A percentile compares a stretch with the other conserved stretches of the same genome.
Conservation (phyloP, 2,113 vertebrate genomes). For the Hippocampus abdominalis region DNA sequence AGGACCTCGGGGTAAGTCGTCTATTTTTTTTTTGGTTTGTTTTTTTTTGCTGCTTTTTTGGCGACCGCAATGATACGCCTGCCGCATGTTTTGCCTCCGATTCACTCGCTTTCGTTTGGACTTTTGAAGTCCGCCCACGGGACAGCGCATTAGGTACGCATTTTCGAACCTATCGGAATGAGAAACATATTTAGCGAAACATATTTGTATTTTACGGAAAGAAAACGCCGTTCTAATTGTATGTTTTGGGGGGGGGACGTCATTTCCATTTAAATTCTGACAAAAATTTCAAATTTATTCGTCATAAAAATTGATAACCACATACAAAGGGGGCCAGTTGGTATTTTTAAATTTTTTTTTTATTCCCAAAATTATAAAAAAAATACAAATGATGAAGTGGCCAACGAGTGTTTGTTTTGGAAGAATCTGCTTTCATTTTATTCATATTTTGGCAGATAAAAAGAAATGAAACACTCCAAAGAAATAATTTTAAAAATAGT, state of each 20-base stretch:
- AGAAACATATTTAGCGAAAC: background rate
- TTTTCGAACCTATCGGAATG: background rate
- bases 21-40: background rate
- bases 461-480: too few species aligned
- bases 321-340: too few species aligned
- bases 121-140: background rate
- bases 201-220: too few species aligned
- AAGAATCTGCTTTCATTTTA: too few species aligned
- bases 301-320: too few species aligned
- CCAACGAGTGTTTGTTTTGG: background rate
- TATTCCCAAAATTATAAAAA: too few species aligned
- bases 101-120: background rate
- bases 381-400: background rate
- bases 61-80: background rate
- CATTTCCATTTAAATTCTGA: too few species aligned
- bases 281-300: too few species aligned
- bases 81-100: background rate
- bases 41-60: background rate
- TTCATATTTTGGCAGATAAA: too few species aligned
- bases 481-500: too few species aligned
- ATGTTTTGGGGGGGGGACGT: background rate
- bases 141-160: background rate
- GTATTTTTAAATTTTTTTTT: too few species aligned
- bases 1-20: conserved; percentile 87
- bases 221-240: too few species aligned